Evolutionary conservation across 1,140 invertebrate genomes (phyloP), one percentile per base, ranked within the genome.

Genomic region (Drosophila gunungcola): DNA sequence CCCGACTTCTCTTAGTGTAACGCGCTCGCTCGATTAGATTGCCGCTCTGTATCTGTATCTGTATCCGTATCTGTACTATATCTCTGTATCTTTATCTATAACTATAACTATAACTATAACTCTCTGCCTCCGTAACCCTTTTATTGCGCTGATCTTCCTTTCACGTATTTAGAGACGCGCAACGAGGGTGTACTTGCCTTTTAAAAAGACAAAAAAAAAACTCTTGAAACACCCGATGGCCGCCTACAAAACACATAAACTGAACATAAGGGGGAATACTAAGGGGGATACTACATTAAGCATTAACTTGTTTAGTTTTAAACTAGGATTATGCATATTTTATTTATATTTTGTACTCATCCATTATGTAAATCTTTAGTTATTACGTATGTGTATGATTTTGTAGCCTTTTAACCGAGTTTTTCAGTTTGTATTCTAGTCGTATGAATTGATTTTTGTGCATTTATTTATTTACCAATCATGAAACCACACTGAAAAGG

Each of bases 401-500:
- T 54, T 56, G 55, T 58, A 67, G 62, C 52, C 36, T 27, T 27
- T 42, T 25, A 39, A 48, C 51, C 16, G 56, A 36, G 32, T 56
- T 34, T 38, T 36, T 69, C 64, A 64, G 67, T 78, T 70, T 73
- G 25, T 81, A 32, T 43, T 42, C 51, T 53, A n/a, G n/a, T 55
- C 64, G 60, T 51, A 62, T 83, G 64, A 69, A 21, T 60, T 54
- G 42, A 65, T 32, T 57, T 86, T 80, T 89, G 77, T 89, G 84
- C 80, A 88, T 90, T 90, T 90, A 89, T 83, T 83, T 86, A 78
- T 32, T 41, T 25, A n/a, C 45, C 43, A 63, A 38, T 52, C 58
- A 42, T 10, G 29, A 25, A 13, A 36, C 45, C 56, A n/a, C 10
- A 36, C 45, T 43, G 10, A 6, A n/a, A 12, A 16, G 32, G 34